Evolutionary conservation across 37 sponge, comb jelly and placozoan genomes (phyloP), one percentile per base, ranked within the genome.

Genomic region (Tethya wilhelma): DNA sequence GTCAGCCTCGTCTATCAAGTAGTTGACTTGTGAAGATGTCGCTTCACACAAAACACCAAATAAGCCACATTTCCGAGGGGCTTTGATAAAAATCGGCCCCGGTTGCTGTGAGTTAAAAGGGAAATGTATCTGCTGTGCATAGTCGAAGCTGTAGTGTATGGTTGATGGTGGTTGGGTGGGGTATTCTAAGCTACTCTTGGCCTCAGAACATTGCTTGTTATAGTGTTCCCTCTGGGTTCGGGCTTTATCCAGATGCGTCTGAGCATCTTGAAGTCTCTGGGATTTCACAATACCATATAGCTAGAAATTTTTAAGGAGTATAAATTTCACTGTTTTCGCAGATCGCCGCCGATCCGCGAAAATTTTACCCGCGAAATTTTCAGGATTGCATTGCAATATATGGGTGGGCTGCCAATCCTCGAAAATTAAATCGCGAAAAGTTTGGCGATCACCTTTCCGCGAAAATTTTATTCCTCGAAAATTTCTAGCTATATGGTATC

Each of bases 1-100:
- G 3, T 74, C 68, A 53, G 59, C 68, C 34, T 83, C 84, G 66
- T 83, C 84, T 30, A 74, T 74, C 3, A 83, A 43, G 75, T 74
- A 83, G 37, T 73, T 74, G 7, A 74, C 75, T 57, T 73, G 75
- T 1, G 11, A 8, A 17, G 63, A 38, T 1, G 23, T 20, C 20
- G 74, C 37, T 32, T 70, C 71, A 23, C 67, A 64, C 2, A 46
- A 33, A 28, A 69, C 67, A 12, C 62, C 71, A 64, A 77, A 77
- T 4, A 64, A 12, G 20, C 42, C 66, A 56, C 74, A 73, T 34
- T 82, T 72, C 22, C 83, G 63, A 36, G 83, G 40, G 8, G 83
- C 46, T 45, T 38, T 31, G 44, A 72, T 73, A 36, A 44, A 82
- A 4, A 49, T 56, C 46, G 83, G 83, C 28, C 83, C 83, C 32